phyloP scores from a whole-genome alignment of 2,113 vertebrate species.

The Prunella himalayana region DNA sequence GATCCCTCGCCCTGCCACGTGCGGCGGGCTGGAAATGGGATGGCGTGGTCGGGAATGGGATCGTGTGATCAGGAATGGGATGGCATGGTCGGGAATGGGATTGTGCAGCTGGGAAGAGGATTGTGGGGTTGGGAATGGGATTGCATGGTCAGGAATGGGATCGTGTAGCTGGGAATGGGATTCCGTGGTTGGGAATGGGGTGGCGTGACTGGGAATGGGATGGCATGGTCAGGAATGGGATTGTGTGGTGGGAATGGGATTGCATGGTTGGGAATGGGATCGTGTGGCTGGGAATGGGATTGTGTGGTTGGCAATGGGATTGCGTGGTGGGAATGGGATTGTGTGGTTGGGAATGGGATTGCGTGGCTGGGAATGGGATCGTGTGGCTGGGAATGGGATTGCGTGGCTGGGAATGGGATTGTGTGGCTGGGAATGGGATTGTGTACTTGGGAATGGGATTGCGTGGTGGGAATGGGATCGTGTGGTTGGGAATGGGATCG shows the following conservation, averaged over 20 bases:
- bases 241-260: not conserved
- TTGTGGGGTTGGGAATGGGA: not conserved
- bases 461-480: rapidly evolving
- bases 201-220: rapidly evolving
- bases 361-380: rapidly evolving
- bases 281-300: rapidly evolving
- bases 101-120: too few species aligned
- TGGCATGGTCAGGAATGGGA: rapidly evolving
- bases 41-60: too few species aligned
- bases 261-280: rapidly evolving
- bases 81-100: too few species aligned
- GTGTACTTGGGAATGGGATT: not conserved
- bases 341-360: rapidly evolving
- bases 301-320: rapidly evolving
- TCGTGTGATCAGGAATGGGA: too few species aligned
- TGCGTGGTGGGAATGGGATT: rapidly evolving
- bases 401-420: rapidly evolving
- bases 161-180: rapidly evolving
- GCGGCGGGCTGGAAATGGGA: not conserved
- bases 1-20: not conserved
- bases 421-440: rapidly evolving
- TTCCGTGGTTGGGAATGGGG: rapidly evolving
- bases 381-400: rapidly evolving
- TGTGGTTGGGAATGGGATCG: not conserved
- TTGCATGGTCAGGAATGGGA: rapidly evolving